A percentile compares a stretch with the other conserved stretches of the same genome.
Evolutionary conservation across 2,113 vertebrate genomes (phyloP).

Genomic region (Corythaeola cristata): DNA sequence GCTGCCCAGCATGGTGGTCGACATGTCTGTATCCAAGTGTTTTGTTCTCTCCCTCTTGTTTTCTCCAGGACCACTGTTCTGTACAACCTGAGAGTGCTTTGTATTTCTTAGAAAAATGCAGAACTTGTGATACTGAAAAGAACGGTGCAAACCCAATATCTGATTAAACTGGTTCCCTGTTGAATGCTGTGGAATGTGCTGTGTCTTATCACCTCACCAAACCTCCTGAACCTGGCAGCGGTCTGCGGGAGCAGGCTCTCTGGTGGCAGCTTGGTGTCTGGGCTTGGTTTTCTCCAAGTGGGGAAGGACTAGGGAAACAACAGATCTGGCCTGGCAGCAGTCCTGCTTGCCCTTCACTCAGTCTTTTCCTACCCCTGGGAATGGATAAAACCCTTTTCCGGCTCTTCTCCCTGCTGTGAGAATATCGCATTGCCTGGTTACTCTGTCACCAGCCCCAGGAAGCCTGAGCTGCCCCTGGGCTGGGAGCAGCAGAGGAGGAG

Average conservation of each 20-base stretch:
- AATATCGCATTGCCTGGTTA: not conserved
- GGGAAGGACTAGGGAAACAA: not conserved
- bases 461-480: not conserved
- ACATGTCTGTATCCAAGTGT: not conserved
- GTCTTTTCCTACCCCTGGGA: not conserved
- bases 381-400: not conserved
- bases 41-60: constrained; percentile 4
- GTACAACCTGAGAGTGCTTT: constrained; percentile 45
- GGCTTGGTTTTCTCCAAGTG: not conserved
- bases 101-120: constrained; percentile 65
- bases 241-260: not conserved
- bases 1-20: not conserved
- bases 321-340: not conserved
- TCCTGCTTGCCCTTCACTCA: not conserved
- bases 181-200: constrained; percentile 17
- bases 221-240: not conserved
- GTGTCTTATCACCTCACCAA: constrained; percentile 12
- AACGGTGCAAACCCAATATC: not conserved
- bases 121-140: constrained; percentile 57
- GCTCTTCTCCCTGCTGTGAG: not conserved
- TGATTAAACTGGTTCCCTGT: constrained; percentile 71
- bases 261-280: not conserved
- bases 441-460: not conserved
- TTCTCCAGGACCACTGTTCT: constrained; percentile 43
- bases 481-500: not conserved